A percentile compares a stretch with the other conserved stretches of the same genome.
Evolutionary conservation across 2,797 vertebrate species (phyloP).

Genomic region (Channa striata): DNA sequence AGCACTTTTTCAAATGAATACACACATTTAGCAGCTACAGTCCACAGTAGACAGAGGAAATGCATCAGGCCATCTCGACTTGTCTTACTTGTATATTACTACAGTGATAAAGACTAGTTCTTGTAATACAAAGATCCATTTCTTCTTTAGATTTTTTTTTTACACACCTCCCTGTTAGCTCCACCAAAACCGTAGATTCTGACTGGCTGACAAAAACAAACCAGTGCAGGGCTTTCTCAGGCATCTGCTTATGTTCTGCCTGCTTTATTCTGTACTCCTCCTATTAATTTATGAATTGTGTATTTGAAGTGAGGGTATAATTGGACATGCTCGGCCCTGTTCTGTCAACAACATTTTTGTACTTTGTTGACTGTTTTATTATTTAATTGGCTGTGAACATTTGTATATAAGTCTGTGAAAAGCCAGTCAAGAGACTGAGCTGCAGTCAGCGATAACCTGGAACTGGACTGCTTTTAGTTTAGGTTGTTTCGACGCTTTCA

Average conservation of each 20-base stretch:
- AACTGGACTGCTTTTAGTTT: conserved; percentile 32
- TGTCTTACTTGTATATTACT: background rate
- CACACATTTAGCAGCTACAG: too few species aligned
- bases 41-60: too few species aligned
- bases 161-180: background rate
- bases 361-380: conserved; percentile 9
- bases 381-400: conserved; percentile 9
- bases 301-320: conserved; percentile 22
- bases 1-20: too few species aligned
- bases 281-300: conserved; percentile 26
- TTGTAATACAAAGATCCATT: background rate
- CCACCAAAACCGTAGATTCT: background rate
- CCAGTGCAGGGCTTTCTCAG: conserved; percentile 11
- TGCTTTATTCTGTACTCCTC: conserved; percentile 19
- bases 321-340: conserved; percentile 3
- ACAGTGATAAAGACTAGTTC: conserved; percentile 8
- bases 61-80: conserved; percentile 15
- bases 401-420: conserved; percentile 34
- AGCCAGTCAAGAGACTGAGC: conserved; percentile 21
- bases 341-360: conserved; percentile 3
- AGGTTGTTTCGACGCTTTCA: background rate
- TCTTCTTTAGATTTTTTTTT: background rate
- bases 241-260: conserved; percentile 4
- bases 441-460: conserved; percentile 41
- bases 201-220: conserved; percentile 19